Evolutionary conservation across 2,113 vertebrate genomes (phyloP).

Genomic region (Catagonus wagneri): DNA sequence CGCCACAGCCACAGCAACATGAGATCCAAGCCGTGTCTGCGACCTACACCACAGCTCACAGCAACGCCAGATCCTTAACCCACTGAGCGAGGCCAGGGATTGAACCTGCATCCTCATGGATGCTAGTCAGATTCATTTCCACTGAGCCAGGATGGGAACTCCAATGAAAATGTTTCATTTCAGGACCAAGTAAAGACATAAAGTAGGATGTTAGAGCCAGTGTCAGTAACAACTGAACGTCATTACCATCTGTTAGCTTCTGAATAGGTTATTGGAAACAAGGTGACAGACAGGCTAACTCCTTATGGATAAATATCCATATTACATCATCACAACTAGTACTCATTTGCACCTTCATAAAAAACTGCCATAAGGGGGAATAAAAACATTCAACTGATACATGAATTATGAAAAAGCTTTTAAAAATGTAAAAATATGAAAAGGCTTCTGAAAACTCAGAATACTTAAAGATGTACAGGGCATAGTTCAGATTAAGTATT

Average conservation of each 20-base stretch:
- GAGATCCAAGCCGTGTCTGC: no score
- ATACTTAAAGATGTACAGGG: constrained; percentile 35
- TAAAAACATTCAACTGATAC: constrained; percentile 72
- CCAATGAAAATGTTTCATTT: constrained; percentile 44
- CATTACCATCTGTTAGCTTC: constrained; percentile 74
- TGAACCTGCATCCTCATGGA: no score
- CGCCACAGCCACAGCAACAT: no score
- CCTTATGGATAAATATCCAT: constrained; percentile 66
- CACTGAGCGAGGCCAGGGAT: no score
- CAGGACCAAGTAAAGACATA: constrained; percentile 50
- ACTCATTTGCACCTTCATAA: constrained; percentile 76
- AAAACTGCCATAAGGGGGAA: constrained; percentile 73
- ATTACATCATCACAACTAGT: constrained; percentile 71
- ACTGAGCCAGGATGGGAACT: no score
- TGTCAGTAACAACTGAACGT: constrained; percentile 63
- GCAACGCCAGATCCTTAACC: no score
- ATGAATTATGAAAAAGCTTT: constrained; percentile 61
- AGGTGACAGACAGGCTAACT: constrained; percentile 79
- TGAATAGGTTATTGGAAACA: constrained; percentile 73
- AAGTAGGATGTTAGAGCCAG: constrained; percentile 17
- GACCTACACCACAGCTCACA: no score
- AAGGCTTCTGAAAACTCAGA: constrained; percentile 7
- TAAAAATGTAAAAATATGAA: constrained; percentile 63
- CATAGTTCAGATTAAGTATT: constrained; percentile 54
- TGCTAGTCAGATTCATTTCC: no score